Base-by-base conservation (phyloP, 2,113 vertebrate genomes). In the Mellivora capensis region DNA sequence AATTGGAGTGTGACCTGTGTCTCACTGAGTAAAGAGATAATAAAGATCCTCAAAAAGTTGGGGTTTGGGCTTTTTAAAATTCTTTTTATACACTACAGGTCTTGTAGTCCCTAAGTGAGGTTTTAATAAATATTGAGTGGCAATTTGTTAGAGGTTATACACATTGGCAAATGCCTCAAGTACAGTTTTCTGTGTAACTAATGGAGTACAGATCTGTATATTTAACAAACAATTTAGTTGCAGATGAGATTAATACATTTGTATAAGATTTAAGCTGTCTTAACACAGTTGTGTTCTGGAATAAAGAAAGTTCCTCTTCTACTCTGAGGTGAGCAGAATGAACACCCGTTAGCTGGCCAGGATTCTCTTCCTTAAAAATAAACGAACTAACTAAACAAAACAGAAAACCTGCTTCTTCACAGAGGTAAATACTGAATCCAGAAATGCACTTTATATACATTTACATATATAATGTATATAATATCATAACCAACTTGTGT, bases 1-100 rank as follows among this genome's bases (percentile, higher is more conserved):
- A 81, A 96, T 93, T 98, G 98, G 96, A 97, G 7, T 98, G 93
- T 96, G 98, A 98, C 97, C 98, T 97, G 97, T 44, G 76, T 94
- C 96, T 97, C 88, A 97, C 90, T 96, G 97, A 97, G 93, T 98
- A 98, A 97, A 98, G 88, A 98, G 94, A 86, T 98, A 97, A 97
- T 98, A 98, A 98, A 99, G 98, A 98, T 97, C 62, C 98, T 97
- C 98, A 85, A 97, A 98, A 98, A 96, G 85, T 83, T 87, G 97
- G 97, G 71, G 97, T 96, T 97, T 97, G 97, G 84, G 96, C 98
- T 97, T 97, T 98, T 98, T 29, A 25, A 12, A 79, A 31, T 84
- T 62, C 17, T 61, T 31, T 44, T 84, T 42, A 83, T 44, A 42
- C 23, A 31, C 23, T 27, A 52, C 17, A 82, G 34, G 54, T 74